These are phyloP conservation scores for Lasioglossum malachurum DNA, from an alignment of 2,888 invertebrate genomes.

Conservation along the genomic window DNA sequence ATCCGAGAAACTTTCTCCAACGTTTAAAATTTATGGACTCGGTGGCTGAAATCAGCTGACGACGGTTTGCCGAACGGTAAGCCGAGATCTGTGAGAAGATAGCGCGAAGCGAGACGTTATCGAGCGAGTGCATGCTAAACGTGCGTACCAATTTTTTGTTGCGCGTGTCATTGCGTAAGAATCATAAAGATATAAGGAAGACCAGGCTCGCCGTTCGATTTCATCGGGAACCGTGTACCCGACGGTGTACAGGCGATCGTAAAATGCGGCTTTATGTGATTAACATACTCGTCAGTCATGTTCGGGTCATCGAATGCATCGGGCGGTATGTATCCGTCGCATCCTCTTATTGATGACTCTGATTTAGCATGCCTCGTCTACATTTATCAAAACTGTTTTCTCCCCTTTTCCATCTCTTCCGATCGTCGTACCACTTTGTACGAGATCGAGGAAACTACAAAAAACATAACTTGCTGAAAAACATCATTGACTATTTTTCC, in stretches of 20 bases:
- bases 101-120: slow-evolving; percentile 40
- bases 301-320: slow-evolving; percentile 24
- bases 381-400: background rate
- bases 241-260: slow-evolving; percentile 64
- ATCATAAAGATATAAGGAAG: slow-evolving; percentile 71
- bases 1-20: background rate
- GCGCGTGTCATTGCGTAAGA: slow-evolving; percentile 62
- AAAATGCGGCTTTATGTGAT: slow-evolving; percentile 66
- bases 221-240: slow-evolving; percentile 68
- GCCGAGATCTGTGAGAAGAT: slow-evolving; percentile 46
- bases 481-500: background rate
- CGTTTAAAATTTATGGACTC: slow-evolving; percentile 10
- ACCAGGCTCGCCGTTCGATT: slow-evolving; percentile 58
- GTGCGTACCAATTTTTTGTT: slow-evolving; percentile 47
- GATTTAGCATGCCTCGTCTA: background rate
- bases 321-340: background rate
- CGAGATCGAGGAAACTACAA: background rate
- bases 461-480: background rate
- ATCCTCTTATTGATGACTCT: slow-evolving; percentile 1
- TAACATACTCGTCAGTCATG: slow-evolving; percentile 56
- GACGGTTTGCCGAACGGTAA: background rate
- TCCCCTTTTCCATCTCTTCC: background rate
- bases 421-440: background rate
- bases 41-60: background rate
- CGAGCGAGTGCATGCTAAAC: slow-evolving; percentile 18